A percentile compares a stretch with the other conserved stretches of the same genome.
These are phyloP conservation scores for Cheilosia urbana DNA, from an alignment of 2,888 invertebrate species.

Conservation along the genomic window DNA sequence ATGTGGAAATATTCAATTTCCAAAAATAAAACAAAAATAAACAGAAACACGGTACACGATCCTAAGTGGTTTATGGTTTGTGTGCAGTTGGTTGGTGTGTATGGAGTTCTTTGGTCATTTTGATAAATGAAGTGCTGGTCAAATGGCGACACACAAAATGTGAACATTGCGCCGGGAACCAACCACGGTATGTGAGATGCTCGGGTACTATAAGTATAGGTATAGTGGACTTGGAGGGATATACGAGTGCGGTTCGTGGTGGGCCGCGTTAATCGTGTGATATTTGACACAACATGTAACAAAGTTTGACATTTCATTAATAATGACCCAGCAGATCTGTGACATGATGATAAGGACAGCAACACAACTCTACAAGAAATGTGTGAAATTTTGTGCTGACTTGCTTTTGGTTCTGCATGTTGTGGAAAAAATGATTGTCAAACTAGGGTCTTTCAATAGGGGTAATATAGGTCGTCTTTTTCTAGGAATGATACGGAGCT, in stretches of 20 bases:
- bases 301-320: constrained; percentile 70
- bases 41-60: constrained; percentile 29
- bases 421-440: too few species aligned
- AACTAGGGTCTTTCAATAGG: too few species aligned
- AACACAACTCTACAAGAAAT: constrained; percentile 12
- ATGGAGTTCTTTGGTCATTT: constrained; percentile 56
- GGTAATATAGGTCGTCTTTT: too few species aligned
- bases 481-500: too few species aligned
- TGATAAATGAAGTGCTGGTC: constrained; percentile 71
- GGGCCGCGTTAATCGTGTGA: constrained; percentile 51
- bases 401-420: too few species aligned
- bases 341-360: constrained; percentile 28
- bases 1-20: constrained; percentile 67
- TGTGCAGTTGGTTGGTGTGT: constrained; percentile 44
- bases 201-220: not conserved
- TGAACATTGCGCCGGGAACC: constrained; percentile 55
- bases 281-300: constrained; percentile 62
- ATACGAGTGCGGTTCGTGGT: constrained; percentile 9
- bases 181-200: not conserved
- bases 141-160: constrained; percentile 65
- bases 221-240: constrained; percentile 21
- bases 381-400: constrained; percentile 32
- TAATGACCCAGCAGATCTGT: constrained; percentile 46
- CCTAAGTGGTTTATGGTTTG: constrained; percentile 68
- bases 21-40: constrained; percentile 15